A percentile compares a stretch with the other conserved stretches of the same genome.
Conservation (phyloP, 2,113 vertebrate genomes). For the Pseudopodoces humilis region DNA sequence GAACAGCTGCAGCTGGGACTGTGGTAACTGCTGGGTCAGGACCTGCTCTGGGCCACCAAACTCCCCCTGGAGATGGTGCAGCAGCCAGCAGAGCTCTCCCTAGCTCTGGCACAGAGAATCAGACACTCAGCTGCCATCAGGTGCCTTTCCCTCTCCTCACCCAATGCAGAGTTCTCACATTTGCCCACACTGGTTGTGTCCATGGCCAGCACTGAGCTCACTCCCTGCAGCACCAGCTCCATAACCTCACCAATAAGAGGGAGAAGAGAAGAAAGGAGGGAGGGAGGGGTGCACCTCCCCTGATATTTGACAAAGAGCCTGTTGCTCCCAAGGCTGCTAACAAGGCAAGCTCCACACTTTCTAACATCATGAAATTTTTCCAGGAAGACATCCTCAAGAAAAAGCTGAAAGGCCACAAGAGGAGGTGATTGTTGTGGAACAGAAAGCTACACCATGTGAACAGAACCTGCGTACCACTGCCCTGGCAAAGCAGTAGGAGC, state of each 20-base stretch:
- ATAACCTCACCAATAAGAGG: accelerated
- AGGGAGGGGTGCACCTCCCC: neutral
- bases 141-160: neutral
- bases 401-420: neutral
- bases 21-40: neutral
- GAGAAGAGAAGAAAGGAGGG: neutral
- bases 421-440: too few species aligned
- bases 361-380: neutral
- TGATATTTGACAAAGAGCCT: neutral
- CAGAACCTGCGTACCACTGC: neutral
- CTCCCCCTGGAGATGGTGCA: neutral
- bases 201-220: neutral
- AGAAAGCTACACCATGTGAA: neutral
- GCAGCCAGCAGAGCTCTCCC: neutral
- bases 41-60: neutral
- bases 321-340: neutral
- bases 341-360: neutral
- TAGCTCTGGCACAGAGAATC: neutral
- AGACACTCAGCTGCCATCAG: accelerated
- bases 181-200: neutral
- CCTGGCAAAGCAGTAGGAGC: neutral
- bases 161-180: neutral
- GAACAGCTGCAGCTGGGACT: neutral
- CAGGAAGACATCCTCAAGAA: neutral
- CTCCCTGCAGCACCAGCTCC: neutral